These are phyloP conservation scores for Paedocypris micromegethes DNA, from an alignment of 2,797 vertebrate genomes.

Conservation along the genomic window DNA sequence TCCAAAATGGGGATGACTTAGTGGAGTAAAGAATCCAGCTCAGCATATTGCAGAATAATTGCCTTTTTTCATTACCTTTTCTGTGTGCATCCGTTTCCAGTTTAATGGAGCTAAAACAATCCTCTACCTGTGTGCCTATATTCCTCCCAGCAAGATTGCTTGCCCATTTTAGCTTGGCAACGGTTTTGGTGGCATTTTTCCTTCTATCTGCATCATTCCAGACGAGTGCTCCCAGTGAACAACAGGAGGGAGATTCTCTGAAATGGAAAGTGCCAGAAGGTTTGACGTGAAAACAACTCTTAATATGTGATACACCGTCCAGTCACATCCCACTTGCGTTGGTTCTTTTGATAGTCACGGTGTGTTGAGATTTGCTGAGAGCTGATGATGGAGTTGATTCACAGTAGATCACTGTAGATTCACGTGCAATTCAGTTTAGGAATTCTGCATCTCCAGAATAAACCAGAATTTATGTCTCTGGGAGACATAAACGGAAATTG, in stretches of 20 bases:
- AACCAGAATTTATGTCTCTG: no score
- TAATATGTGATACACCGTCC: slow-evolving; percentile 13
- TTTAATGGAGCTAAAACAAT: slow-evolving; percentile 39
- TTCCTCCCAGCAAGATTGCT: slow-evolving; percentile 15
- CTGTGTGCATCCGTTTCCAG: slow-evolving; percentile 30
- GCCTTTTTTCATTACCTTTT: slow-evolving; percentile 31
- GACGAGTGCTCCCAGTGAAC: slow-evolving; percentile 21
- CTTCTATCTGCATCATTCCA: slow-evolving; percentile 26
- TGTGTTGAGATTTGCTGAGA: no score
- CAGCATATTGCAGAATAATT: slow-evolving; percentile 23
- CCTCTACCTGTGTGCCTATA: slow-evolving; percentile 28
- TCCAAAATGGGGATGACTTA: slow-evolving; percentile 40
- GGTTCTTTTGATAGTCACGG: no score
- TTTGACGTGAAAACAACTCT: slow-evolving; percentile 16
- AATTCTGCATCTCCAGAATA: no score
- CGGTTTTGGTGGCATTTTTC: slow-evolving; percentile 24
- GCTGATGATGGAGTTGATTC: no score
- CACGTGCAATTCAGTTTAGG: no score
- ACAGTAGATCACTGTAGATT: no score
- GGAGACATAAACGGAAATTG: no score
- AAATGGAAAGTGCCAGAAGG: slow-evolving; percentile 31
- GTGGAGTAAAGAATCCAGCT: slow-evolving; percentile 20
- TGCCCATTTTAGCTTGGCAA: slow-evolving; percentile 25
- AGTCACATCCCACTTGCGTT: not conserved
- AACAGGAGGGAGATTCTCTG: slow-evolving; percentile 16